Percentiles rank a stretch among this genome's conserved stretches.
phyloP scores from a whole-genome alignment of 2,888 invertebrate genomes.

The Leuctra nigra region DNA sequence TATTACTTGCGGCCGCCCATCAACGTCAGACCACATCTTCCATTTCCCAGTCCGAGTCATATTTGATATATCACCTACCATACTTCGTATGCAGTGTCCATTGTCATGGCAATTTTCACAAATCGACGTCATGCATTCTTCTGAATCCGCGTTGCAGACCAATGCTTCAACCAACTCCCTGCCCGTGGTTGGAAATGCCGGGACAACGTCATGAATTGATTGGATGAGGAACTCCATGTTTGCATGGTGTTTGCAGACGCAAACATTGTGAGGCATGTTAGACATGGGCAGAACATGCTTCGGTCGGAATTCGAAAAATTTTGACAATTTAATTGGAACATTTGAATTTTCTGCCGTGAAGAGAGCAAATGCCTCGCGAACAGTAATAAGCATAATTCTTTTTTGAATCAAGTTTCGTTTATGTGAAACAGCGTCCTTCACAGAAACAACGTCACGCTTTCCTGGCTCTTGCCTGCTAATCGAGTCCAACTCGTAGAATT shows the following conservation, averaged over 20 bases:
- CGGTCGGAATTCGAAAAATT: constrained; percentile 18
- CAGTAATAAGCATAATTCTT: constrained; percentile 9
- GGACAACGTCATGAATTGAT: constrained; percentile 2
- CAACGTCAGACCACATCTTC: constrained; percentile 2
- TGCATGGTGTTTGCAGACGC: constrained; percentile 13
- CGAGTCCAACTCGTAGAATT: background rate
- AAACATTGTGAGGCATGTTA: constrained; percentile 16
- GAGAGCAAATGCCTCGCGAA: constrained; percentile 3
- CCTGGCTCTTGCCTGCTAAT: constrained; percentile 17
- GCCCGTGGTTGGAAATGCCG: background rate
- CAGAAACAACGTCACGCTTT: constrained; percentile 8
- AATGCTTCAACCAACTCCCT: background rate
- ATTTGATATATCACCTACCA: constrained; percentile 1
- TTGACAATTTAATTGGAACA: constrained; percentile 7
- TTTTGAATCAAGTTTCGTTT: constrained; percentile 6
- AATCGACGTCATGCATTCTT: background rate
- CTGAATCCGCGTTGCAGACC: background rate
- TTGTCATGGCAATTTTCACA: constrained; percentile 3
- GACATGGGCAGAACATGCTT: constrained; percentile 9
- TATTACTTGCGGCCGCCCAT: background rate
- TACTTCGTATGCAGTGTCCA: background rate
- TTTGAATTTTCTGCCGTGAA: constrained; percentile 14
- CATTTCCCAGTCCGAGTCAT: too few species aligned
- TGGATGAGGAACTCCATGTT: constrained; percentile 17
- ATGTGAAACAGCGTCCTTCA: background rate